Evolutionary conservation across 2,888 invertebrate species (phyloP).

Genomic region (Dugesia japonica): DNA sequence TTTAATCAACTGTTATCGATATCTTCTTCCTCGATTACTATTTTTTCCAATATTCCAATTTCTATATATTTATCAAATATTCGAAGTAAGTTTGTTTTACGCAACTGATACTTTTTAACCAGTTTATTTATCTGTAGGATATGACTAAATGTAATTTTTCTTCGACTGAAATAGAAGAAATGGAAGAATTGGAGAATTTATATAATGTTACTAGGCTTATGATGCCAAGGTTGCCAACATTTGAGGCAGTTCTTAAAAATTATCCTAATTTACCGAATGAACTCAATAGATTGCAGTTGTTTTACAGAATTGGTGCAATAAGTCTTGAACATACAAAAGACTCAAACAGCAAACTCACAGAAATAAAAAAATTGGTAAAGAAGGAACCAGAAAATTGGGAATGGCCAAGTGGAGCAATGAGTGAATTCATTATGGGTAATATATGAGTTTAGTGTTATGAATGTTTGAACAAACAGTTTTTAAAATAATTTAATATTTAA

Average conservation of each 20-base stretch:
- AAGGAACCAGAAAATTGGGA: conserved; percentile 26
- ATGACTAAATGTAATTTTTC: conserved; percentile 15
- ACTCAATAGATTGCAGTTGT: not conserved
- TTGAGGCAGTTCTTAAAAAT: not conserved
- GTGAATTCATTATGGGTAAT: conserved; percentile 29
- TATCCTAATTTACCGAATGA: not conserved
- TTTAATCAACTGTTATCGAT: conserved; percentile 26
- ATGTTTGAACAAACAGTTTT: too few species aligned
- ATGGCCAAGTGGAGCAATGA: conserved; percentile 20
- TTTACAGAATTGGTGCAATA: not conserved
- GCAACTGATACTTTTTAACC: not conserved
- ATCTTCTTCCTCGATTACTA: conserved; percentile 29
- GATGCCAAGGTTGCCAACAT: not conserved
- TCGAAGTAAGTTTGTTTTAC: conserved; percentile 25
- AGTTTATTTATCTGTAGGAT: not conserved
- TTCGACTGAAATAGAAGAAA: not conserved
- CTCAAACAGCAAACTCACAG: conserved; percentile 20
- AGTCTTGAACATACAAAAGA: not conserved
- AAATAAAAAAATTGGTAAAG: conserved; percentile 23
- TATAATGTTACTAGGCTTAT: not conserved
- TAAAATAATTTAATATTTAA: too few species aligned
- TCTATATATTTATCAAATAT: conserved; percentile 30
- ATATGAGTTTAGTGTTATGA: not conserved
- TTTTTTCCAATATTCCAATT: conserved; percentile 33
- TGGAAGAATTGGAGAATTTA: not conserved